Evolutionary conservation across 1,140 invertebrate genomes (phyloP).

Genomic region (Lepidurus apus): DNA sequence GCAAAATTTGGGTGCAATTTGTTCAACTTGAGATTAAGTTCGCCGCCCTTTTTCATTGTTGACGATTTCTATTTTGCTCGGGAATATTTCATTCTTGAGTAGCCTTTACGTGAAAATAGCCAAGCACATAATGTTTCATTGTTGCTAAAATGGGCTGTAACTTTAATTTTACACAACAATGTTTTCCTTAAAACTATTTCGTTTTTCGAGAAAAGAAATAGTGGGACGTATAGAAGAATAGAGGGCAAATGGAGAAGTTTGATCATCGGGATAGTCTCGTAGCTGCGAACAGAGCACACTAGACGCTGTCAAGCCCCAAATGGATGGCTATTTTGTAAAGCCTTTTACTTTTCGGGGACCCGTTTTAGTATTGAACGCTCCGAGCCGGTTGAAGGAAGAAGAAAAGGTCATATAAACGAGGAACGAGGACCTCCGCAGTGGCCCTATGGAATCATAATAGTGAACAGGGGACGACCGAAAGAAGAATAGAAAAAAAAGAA

Average conservation of each 20-base stretch:
- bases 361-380: constrained; percentile 6
- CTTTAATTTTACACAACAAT: too few relatives aligned
- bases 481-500: neutral
- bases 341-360: neutral
- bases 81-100: too few relatives aligned
- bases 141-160: too few relatives aligned
- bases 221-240: neutral
- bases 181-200: too few relatives aligned
- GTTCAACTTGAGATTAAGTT: too few relatives aligned
- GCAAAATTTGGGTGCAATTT: too few relatives aligned
- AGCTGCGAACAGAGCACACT: neutral
- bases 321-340: neutral
- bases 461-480: neutral
- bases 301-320: neutral
- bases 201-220: too few relatives aligned
- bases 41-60: too few relatives aligned
- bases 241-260: neutral
- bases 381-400: neutral
- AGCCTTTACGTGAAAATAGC: too few relatives aligned
- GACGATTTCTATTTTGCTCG: too few relatives aligned
- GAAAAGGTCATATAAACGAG: constrained; percentile 19
- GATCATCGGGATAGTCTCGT: neutral
- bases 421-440: constrained; percentile 6
- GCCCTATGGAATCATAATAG: constrained; percentile 11
- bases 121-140: too few relatives aligned